phyloP scores from a whole-genome alignment of 2,888 invertebrate species.

The Hirtodrosophila histrioides region DNA sequence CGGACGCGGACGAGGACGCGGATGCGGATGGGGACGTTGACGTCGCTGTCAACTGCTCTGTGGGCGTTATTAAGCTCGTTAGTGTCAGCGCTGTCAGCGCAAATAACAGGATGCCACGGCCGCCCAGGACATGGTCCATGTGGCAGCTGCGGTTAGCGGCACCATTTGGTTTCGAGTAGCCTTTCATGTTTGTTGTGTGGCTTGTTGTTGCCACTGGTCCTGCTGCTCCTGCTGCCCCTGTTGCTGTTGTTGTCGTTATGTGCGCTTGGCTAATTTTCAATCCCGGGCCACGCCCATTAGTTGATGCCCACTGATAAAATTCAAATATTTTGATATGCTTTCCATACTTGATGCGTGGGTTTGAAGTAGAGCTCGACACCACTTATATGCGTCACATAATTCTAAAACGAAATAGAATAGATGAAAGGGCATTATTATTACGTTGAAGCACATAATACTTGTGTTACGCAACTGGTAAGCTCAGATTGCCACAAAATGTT shows the following conservation, averaged over 20 bases:
- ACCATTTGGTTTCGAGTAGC: conserved; percentile 70
- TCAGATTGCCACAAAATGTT: conserved; percentile 21
- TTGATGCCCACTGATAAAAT: conserved; percentile 48
- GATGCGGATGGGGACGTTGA: conserved; percentile 27
- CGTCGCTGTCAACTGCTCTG: conserved; percentile 65
- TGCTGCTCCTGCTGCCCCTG: background rate
- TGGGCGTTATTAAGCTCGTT: conserved; percentile 80
- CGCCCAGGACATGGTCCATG: conserved; percentile 55
- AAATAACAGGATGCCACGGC: conserved; percentile 71
- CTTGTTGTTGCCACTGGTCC: conserved; percentile 23
- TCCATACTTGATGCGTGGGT: conserved; percentile 56
- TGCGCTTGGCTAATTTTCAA: conserved; percentile 55
- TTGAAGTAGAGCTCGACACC: background rate
- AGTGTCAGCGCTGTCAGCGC: conserved; percentile 73
- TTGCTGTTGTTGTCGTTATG: conserved; percentile 19
- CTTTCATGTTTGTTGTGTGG: conserved; percentile 62
- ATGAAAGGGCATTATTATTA: conserved; percentile 21
- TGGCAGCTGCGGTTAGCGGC: conserved; percentile 63
- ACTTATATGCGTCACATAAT: conserved; percentile 53
- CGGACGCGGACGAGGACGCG: conserved; percentile 22
- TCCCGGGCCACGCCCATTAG: conserved; percentile 40
- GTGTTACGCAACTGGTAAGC: conserved; percentile 40
- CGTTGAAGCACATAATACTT: conserved; percentile 11
- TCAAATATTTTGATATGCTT: conserved; percentile 73
- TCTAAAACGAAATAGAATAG: conserved; percentile 32